Conservation (phyloP, 2,888 invertebrate genomes). For the Microctonus brassicae region DNA sequence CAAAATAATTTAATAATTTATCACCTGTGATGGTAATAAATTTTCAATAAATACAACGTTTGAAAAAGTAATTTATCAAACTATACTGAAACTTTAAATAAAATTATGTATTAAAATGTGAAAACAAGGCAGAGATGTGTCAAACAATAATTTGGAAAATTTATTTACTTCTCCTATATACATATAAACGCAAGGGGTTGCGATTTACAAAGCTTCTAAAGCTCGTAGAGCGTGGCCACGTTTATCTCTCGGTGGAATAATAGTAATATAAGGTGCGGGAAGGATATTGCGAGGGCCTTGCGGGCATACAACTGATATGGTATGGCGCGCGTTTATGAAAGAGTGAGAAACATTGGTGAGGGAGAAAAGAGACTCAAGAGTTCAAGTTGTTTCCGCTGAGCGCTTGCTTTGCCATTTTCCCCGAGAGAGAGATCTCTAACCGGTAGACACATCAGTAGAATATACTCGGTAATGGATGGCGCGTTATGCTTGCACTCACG, state of each 20-base stretch:
- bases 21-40: too few relatives aligned
- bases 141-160: background rate
- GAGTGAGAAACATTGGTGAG: background rate
- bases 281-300: conserved; percentile 22
- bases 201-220: conserved; percentile 2
- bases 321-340: background rate
- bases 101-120: background rate
- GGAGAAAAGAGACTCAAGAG: conserved; percentile 1
- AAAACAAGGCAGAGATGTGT: background rate
- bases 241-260: conserved; percentile 25
- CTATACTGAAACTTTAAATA: too few relatives aligned
- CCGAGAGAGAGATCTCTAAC: conserved; percentile 14
- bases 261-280: conserved; percentile 10
- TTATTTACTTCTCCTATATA: background rate
- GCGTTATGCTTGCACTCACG: background rate
- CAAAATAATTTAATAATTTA: too few relatives aligned
- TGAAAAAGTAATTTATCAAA: too few relatives aligned
- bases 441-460: conserved; percentile 6
- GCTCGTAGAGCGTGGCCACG: conserved; percentile 9
- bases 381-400: conserved; percentile 22
- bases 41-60: too few relatives aligned
- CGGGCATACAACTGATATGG: conserved; percentile 1
- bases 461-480: conserved; percentile 20
- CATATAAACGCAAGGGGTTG: background rate
- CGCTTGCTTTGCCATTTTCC: conserved; percentile 19